Percentiles rank a stretch among this genome's conserved stretches.
phyloP scores from a whole-genome alignment of 2,797 vertebrate species.

The Dryobates pubescens region DNA sequence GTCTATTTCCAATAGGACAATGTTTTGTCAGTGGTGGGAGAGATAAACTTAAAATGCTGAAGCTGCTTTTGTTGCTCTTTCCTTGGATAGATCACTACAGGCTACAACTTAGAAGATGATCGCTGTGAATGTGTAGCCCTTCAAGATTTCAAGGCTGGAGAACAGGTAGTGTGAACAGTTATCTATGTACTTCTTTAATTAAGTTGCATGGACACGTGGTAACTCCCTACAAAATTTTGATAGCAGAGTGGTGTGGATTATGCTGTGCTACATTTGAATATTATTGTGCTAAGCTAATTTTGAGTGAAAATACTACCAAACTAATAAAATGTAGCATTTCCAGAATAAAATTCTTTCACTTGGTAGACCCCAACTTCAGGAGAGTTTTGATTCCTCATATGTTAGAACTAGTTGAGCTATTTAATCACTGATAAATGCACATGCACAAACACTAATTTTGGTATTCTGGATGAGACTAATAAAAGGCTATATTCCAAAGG shows the following conservation, averaged over 20 bases:
- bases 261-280: not conserved
- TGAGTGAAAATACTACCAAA: not conserved
- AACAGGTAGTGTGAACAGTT: conserved; percentile 85
- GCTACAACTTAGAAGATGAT: conserved; percentile 98
- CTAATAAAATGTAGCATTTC: not conserved
- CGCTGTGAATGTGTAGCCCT: conserved; percentile 96
- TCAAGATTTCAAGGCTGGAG: conserved; percentile 90
- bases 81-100: conserved; percentile 91
- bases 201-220: not conserved
- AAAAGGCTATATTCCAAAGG: not conserved
- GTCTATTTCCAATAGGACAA: not conserved
- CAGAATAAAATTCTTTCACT: not conserved
- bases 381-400: not conserved
- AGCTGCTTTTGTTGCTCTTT: conserved; percentile 21
- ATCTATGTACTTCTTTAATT: not conserved
- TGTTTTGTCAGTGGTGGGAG: not conserved
- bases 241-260: not conserved
- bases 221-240: not conserved
- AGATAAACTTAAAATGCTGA: not conserved
- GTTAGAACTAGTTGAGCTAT: not conserved
- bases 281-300: not conserved
- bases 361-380: not conserved
- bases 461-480: not conserved
- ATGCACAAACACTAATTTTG: not conserved
- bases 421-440: not conserved